Conservation (phyloP, 2,113 vertebrate genomes). For the Micronycteris hirsuta region DNA sequence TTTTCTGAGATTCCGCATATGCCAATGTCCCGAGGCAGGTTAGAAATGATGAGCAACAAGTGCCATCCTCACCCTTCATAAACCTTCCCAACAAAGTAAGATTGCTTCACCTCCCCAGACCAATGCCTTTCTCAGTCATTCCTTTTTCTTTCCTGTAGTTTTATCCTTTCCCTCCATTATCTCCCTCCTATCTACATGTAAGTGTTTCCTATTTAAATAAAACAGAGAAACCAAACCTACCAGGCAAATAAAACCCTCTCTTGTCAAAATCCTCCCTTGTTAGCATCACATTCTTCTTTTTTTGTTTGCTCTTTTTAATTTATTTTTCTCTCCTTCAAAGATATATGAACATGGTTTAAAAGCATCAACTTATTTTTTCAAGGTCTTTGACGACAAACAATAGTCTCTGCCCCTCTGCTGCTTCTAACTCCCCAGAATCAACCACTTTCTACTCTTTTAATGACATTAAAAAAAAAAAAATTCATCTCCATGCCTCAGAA, state of each 20-base stretch:
- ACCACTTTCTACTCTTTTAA: neutral
- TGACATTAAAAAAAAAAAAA: too few species aligned
- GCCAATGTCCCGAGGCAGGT: neutral
- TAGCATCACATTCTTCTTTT: neutral
- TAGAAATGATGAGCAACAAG: neutral
- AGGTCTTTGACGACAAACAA: neutral
- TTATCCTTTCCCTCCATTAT: neutral
- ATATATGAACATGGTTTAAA: neutral
- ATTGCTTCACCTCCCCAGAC: neutral
- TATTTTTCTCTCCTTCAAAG: neutral
- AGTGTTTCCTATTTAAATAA: neutral
- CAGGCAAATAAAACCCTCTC: neutral
- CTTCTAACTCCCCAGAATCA: neutral
- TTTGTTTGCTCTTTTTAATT: neutral
- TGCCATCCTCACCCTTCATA: neutral
- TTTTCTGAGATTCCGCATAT: neutral
- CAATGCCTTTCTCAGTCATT: neutral
- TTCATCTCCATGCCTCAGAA: neutral
- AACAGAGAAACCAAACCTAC: neutral
- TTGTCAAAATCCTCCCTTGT: neutral
- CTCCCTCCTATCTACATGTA: neutral
- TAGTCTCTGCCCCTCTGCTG: neutral
- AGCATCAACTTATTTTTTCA: neutral
- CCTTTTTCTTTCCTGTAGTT: neutral
- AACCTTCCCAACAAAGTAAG: neutral